These are phyloP conservation scores for Andrena haemorrhoa DNA, from an alignment of 2,888 invertebrate genomes.

Conservation along the genomic window DNA sequence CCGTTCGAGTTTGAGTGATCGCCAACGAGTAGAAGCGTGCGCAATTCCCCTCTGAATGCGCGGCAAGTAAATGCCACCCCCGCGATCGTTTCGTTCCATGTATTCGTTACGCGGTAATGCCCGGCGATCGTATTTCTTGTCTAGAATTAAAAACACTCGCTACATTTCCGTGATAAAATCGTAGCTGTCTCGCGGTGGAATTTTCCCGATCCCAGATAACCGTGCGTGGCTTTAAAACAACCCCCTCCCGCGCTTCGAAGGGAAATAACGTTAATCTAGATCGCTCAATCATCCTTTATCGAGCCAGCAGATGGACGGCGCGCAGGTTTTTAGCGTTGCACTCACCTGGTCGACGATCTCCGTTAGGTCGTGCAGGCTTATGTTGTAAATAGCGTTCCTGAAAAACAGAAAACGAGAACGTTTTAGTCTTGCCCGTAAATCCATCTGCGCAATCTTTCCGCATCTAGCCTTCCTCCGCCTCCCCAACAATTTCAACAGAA, in stretches of 20 bases:
- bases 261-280: slow-evolving; percentile 37
- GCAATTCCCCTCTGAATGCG: neutral
- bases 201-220: slow-evolving; percentile 32
- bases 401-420: slow-evolving; percentile 77
- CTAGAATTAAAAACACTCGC: slow-evolving; percentile 42
- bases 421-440: slow-evolving; percentile 69
- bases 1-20: neutral
- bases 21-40: neutral
- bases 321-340: slow-evolving; percentile 46
- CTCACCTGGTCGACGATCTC: slow-evolving; percentile 91
- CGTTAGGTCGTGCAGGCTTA: slow-evolving; percentile 93
- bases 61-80: slow-evolving; percentile 27
- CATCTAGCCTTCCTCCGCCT: slow-evolving; percentile 39
- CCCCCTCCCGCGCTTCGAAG: slow-evolving; percentile 62
- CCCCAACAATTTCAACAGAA: slow-evolving; percentile 42
- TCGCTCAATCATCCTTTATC: slow-evolving; percentile 54
- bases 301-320: slow-evolving; percentile 32
- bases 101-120: slow-evolving; percentile 8
- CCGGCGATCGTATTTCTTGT: slow-evolving; percentile 39
- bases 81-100: neutral
- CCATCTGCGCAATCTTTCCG: slow-evolving; percentile 63
- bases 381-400: slow-evolving; percentile 96
- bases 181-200: slow-evolving; percentile 30
- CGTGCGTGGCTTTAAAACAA: slow-evolving; percentile 19
- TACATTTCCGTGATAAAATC: slow-evolving; percentile 44